Conservation (phyloP, 1,140 invertebrate species). For the Pseudomyrmex cubaensis region DNA sequence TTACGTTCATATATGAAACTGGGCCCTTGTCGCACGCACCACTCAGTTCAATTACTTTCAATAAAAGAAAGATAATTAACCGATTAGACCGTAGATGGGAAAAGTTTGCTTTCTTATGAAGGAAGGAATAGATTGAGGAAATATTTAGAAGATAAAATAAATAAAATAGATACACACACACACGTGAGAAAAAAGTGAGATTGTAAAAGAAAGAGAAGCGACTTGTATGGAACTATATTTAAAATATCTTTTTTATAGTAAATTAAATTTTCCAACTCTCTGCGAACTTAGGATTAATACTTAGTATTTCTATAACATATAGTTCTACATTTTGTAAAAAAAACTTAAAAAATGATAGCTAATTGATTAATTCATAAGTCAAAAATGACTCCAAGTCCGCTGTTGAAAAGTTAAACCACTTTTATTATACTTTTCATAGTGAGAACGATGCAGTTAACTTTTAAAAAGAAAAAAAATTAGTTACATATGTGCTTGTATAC, state of each 20-base stretch:
- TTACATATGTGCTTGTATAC: too few relatives aligned
- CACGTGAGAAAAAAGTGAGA: background rate
- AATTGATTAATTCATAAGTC: too few relatives aligned
- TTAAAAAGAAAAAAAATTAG: too few relatives aligned
- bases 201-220: background rate
- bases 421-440: too few relatives aligned
- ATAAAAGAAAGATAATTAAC: slow-evolving; percentile 17
- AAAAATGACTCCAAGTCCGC: too few relatives aligned
- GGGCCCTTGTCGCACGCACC: background rate
- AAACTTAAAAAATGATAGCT: too few relatives aligned
- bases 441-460: too few relatives aligned
- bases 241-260: background rate
- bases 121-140: background rate
- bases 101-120: background rate
- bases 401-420: too few relatives aligned
- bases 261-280: too few relatives aligned
- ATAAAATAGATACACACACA: background rate
- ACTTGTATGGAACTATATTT: background rate
- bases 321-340: too few relatives aligned
- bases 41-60: slow-evolving; percentile 4
- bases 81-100: background rate
- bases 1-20: slow-evolving; percentile 20
- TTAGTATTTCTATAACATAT: too few relatives aligned
- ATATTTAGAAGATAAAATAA: background rate
- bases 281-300: too few relatives aligned